Evolutionary conservation across 2,113 vertebrate genomes (phyloP).

Genomic region (Sitta europaea): DNA sequence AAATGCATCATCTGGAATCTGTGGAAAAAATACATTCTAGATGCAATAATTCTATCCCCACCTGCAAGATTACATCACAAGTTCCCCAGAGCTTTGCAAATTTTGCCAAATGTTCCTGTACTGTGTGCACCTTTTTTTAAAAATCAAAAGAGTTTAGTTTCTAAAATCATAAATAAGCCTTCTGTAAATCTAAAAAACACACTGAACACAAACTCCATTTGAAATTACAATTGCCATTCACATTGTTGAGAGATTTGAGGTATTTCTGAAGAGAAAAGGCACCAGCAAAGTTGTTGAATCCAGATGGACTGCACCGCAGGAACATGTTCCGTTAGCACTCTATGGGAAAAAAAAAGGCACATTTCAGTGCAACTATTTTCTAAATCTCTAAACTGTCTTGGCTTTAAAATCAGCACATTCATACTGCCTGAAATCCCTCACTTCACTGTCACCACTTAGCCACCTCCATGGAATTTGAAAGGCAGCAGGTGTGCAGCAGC

Average conservation of each 20-base stretch:
- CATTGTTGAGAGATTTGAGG: slow-evolving; percentile 66
- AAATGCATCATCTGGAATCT: background rate
- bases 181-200: slow-evolving; percentile 34
- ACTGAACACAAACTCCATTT: slow-evolving; percentile 41
- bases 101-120: slow-evolving; percentile 38
- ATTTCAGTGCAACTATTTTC: background rate
- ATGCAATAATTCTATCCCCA: background rate
- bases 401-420: background rate
- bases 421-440: background rate
- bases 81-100: background rate
- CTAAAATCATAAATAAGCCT: slow-evolving; percentile 27
- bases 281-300: background rate
- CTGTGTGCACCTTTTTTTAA: background rate
- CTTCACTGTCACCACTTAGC: background rate
- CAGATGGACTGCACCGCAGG: background rate
- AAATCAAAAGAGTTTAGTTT: background rate
- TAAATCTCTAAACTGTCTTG: background rate
- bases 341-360: slow-evolving; percentile 57
- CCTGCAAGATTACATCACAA: background rate
- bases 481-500: background rate
- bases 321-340: slow-evolving; percentile 49
- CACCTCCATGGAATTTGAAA: background rate
- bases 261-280: slow-evolving; percentile 37
- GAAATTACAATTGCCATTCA: slow-evolving; percentile 54
- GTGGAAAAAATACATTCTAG: background rate